Base-by-base conservation (phyloP, 2,888 invertebrate species). In the Cetonia aurata region DNA sequence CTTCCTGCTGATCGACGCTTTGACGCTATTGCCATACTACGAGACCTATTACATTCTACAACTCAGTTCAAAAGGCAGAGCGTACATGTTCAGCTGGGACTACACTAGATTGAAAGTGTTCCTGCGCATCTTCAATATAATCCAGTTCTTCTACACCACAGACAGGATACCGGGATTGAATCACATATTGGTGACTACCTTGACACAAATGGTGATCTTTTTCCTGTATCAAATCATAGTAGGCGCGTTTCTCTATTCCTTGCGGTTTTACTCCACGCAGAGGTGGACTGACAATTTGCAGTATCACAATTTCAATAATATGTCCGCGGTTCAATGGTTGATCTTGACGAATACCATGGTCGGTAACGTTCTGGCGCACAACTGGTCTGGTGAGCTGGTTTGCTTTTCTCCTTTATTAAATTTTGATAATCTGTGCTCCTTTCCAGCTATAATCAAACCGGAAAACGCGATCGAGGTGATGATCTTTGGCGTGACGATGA, bases 1-100 rank as follows among this genome's bases (percentile, higher is more conserved):
- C 13, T n/a, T 44, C n/a, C 37, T 70, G 1, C 8, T 66, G 19
- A 46, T 70, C 15, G 70, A 70, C 41, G 41, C 57, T n/a, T 19
- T 70, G 12, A 70, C 57, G 4, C 33, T 70, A 31, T 12, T 70
- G 13, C 70, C 70, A 8, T 70, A 70, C 42, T 70, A 70, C 42
- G 70, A 70, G 41, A 48, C 50, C 4, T 70, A 70, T n/a, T 70
- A 70, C 37, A 13, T 70, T 25, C 50, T 70, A 6, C 25, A 48
- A n/a, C 46, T 25, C 3, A 62, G 55, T 48, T 70, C 70, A 6
- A 57, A 57, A 12, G 70, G 70, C 1, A 66, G 48, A 50, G 33
- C 42, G 8, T 57, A 57, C 37, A 41, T 10, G 9, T 66, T 67
- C 42, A 57, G 41, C 3, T 9, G 13, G 9, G 70, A 70, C 44